Evolutionary conservation across 2,888 invertebrate genomes (phyloP).

Genomic region (Pteria penguin): DNA sequence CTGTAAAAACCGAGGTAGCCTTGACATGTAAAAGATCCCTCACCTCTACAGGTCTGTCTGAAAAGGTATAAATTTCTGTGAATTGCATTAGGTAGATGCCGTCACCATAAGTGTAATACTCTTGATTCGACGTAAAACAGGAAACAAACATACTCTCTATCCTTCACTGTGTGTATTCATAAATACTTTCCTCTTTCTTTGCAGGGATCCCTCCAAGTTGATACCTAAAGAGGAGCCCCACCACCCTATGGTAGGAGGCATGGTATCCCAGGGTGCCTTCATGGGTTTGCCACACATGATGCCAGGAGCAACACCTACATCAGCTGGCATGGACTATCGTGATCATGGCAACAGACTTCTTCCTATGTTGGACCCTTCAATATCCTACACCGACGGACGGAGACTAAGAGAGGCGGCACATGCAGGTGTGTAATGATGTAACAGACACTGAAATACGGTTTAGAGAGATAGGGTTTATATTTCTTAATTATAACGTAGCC

Average conservation of each 20-base stretch:
- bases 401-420: conserved; percentile 46
- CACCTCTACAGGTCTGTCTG: too few relatives aligned
- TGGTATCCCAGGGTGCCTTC: conserved; percentile 59
- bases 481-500: too few relatives aligned
- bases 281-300: conserved; percentile 60
- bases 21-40: too few relatives aligned
- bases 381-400: conserved; percentile 45
- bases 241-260: conserved; percentile 35
- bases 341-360: conserved; percentile 41
- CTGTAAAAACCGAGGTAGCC: too few relatives aligned
- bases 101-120: too few relatives aligned
- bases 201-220: conserved; percentile 53
- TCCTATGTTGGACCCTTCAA: conserved; percentile 53
- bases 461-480: too few relatives aligned
- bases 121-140: too few relatives aligned
- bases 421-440: conserved; percentile 6
- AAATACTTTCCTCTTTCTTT: conserved; percentile 5
- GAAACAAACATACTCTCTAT: too few relatives aligned
- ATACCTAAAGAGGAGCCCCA: conserved; percentile 49
- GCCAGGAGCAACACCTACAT: conserved; percentile 65
- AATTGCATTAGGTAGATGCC: too few relatives aligned
- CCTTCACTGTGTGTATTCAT: too few relatives aligned
- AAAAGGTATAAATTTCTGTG: too few relatives aligned
- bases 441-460: background rate
- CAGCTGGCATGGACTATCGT: conserved; percentile 63